These are phyloP conservation scores for Oryctes rhinoceros DNA, from an alignment of 1,140 invertebrate genomes.

Conservation along the genomic window DNA sequence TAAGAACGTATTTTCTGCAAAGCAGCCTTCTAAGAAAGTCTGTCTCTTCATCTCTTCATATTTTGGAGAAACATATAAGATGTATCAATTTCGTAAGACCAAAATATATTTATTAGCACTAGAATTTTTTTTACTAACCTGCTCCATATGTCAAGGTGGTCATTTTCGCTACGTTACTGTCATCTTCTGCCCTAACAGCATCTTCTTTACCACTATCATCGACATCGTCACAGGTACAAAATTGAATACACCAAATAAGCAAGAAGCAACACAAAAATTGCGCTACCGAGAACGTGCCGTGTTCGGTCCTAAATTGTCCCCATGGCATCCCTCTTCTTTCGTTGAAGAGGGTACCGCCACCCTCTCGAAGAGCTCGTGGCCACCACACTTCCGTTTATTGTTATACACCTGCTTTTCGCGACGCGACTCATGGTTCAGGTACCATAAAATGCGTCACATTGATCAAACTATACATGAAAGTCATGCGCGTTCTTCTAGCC, in stretches of 20 bases:
- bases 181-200: background rate
- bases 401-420: constrained; percentile 13
- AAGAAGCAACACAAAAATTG: background rate
- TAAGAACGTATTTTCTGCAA: too few species aligned
- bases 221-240: background rate
- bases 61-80: too few species aligned
- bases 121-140: constrained; percentile 31
- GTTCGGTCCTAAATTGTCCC: background rate
- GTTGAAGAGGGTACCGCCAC: constrained; percentile 5
- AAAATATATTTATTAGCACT: too few species aligned
- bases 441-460: constrained; percentile 1
- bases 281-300: background rate
- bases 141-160: constrained; percentile 19
- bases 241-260: background rate
- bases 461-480: constrained; percentile 30
- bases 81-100: too few species aligned
- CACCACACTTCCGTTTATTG: constrained; percentile 23
- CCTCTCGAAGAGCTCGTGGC: background rate
- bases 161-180: background rate
- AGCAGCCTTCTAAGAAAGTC: too few species aligned
- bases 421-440: constrained; percentile 23
- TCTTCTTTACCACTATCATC: background rate
- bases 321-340: constrained; percentile 22
- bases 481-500: constrained; percentile 24
- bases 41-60: too few species aligned